Conservation (phyloP, 1,140 invertebrate species). For the Mya arenaria region DNA sequence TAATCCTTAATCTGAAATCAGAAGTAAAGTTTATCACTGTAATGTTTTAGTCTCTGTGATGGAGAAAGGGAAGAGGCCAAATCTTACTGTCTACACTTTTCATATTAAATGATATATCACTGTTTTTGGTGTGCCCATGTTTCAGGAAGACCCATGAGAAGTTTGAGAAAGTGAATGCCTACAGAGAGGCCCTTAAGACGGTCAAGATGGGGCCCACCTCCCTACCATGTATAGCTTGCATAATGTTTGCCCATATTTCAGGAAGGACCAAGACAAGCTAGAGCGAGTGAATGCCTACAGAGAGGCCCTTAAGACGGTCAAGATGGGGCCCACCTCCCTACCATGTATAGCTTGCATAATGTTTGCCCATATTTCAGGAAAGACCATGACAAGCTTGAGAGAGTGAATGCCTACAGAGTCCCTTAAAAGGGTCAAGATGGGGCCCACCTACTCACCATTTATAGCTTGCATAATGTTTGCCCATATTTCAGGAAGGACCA, state of each 20-base stretch:
- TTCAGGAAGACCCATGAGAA: slow-evolving; percentile 95
- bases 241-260: too few relatives aligned
- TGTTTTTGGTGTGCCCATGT: too few relatives aligned
- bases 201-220: slow-evolving; percentile 87
- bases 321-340: slow-evolving; percentile 88
- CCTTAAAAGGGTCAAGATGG: slow-evolving; percentile 87
- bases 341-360: slow-evolving; percentile 87
- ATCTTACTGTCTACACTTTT: too few relatives aligned
- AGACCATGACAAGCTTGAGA: slow-evolving; percentile 96
- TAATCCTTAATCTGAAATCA: too few relatives aligned
- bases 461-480: too few relatives aligned
- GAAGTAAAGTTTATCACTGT: too few relatives aligned
- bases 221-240: slow-evolving; percentile 97
- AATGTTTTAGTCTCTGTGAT: too few relatives aligned
- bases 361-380: slow-evolving; percentile 84
- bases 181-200: slow-evolving; percentile 93
- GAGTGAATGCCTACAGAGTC: slow-evolving; percentile 93
- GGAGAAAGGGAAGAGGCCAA: too few relatives aligned
- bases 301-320: slow-evolving; percentile 91
- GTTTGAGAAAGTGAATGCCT: slow-evolving; percentile 92
- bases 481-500: slow-evolving; percentile 91
- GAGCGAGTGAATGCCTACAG: slow-evolving; percentile 94
- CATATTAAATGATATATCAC: too few relatives aligned
- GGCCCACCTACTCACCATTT: too few relatives aligned
- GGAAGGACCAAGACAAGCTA: slow-evolving; percentile 95